These are phyloP conservation scores for Machimus atricapillus DNA, from an alignment of 2,888 invertebrate genomes.

Conservation along the genomic window DNA sequence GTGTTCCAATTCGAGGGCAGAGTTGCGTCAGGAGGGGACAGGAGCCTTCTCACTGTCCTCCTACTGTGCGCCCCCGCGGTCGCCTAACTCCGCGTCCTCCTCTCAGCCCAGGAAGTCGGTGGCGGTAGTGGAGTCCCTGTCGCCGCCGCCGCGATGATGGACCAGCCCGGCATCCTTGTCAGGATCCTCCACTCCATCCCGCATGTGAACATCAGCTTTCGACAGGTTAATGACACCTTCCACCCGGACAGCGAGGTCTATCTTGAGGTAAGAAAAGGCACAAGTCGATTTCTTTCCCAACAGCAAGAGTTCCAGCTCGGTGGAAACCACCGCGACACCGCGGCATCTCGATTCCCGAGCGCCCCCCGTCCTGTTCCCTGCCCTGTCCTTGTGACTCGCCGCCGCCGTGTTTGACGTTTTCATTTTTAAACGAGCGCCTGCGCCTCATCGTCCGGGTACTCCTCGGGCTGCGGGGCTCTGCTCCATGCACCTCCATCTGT, in stretches of 20 bases:
- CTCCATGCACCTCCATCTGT: neutral
- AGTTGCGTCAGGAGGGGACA: neutral
- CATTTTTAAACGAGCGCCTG: conserved; percentile 26
- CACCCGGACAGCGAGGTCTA: conserved; percentile 88
- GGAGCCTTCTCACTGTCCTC: neutral
- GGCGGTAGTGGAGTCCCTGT: conserved; percentile 35
- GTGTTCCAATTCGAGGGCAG: neutral
- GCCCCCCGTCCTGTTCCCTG: neutral
- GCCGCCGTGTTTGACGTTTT: conserved; percentile 36
- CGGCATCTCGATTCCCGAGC: conserved; percentile 6
- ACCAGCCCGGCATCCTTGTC: conserved; percentile 84
- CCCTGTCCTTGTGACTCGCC: neutral
- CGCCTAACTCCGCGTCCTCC: neutral
- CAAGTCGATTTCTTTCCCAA: neutral
- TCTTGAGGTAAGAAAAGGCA: conserved; percentile 74
- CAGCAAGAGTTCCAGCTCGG: no score
- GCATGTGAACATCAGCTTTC: conserved; percentile 89
- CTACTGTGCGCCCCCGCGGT: neutral
- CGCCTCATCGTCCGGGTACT: neutral
- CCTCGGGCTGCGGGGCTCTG: neutral
- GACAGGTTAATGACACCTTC: conserved; percentile 89
- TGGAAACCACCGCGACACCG: neutral
- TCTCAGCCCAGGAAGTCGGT: conserved; percentile 14
- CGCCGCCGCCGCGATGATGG: conserved; percentile 61
- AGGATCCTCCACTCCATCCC: conserved; percentile 88